Percentiles rank a stretch among this genome's conserved stretches.
Conservation (phyloP, 2,797 vertebrate species). For the Agapornis canus region DNA sequence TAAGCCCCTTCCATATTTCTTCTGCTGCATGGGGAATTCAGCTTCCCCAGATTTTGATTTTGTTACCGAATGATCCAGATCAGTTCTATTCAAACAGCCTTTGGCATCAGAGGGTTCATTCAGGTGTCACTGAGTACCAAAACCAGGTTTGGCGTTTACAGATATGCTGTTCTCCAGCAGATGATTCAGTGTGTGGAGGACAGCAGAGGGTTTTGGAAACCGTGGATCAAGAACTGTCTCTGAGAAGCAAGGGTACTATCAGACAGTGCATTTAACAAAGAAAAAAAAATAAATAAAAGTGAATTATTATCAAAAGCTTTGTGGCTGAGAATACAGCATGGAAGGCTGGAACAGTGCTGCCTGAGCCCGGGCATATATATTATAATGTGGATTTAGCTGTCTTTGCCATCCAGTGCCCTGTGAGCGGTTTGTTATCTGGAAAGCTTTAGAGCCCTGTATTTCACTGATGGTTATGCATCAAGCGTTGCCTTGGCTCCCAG, state of each 20-base stretch:
- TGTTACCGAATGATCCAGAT: not conserved
- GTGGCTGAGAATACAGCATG: not conserved
- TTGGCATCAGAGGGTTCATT: not conserved
- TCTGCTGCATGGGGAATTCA: not conserved
- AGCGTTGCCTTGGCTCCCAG: not conserved
- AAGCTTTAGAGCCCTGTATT: not conserved
- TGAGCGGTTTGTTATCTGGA: not conserved
- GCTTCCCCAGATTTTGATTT: not conserved
- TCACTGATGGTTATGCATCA: not conserved
- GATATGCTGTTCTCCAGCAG: not conserved
- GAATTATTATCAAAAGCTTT: not conserved
- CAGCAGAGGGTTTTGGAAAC: not conserved
- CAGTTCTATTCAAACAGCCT: not conserved
- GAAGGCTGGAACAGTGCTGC: not conserved
- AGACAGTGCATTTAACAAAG: not conserved
- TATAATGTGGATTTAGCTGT: not conserved
- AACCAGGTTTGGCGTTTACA: not conserved
- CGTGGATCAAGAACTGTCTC: fast-evolving
- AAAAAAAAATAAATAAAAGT: not conserved
- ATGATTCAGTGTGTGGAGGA: not conserved
- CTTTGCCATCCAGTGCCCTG: not conserved
- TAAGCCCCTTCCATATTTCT: fast-evolving
- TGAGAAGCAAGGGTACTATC: not conserved
- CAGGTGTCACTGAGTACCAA: not conserved
- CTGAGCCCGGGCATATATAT: not conserved